Evolutionary conservation across 2,113 vertebrate genomes (phyloP).

Genomic region (Chloropsis hardwickii): DNA sequence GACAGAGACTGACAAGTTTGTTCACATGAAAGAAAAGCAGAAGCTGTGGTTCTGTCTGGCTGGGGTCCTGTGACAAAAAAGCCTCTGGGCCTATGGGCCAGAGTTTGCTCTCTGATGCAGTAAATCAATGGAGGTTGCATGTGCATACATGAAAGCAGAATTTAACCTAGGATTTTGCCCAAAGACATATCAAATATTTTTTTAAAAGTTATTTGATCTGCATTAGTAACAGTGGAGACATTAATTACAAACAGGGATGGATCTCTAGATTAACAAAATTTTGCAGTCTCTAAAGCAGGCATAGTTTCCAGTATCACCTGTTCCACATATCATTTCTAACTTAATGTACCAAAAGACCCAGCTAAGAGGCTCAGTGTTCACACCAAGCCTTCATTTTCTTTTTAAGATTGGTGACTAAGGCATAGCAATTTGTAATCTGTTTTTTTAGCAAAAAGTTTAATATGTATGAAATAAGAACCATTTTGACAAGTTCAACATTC

Average conservation of each 20-base stretch:
- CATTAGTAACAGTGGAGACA: background rate
- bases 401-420: background rate
- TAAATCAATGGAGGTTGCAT: background rate
- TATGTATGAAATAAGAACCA: background rate
- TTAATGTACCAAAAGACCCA: background rate
- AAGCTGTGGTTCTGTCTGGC: background rate
- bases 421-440: background rate
- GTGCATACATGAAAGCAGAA: background rate
- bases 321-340: background rate
- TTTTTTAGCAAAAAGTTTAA: background rate
- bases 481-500: background rate
- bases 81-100: background rate
- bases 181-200: background rate
- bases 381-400: background rate
- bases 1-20: background rate
- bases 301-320: background rate
- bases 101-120: background rate
- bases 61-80: background rate
- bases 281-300: background rate
- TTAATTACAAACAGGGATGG: background rate
- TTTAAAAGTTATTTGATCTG: background rate
- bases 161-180: background rate
- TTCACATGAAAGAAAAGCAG: constrained; percentile 18
- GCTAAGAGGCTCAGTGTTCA: background rate
- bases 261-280: background rate